Conservation (phyloP, 2,888 invertebrate genomes). For the Drosophila cognata region DNA sequence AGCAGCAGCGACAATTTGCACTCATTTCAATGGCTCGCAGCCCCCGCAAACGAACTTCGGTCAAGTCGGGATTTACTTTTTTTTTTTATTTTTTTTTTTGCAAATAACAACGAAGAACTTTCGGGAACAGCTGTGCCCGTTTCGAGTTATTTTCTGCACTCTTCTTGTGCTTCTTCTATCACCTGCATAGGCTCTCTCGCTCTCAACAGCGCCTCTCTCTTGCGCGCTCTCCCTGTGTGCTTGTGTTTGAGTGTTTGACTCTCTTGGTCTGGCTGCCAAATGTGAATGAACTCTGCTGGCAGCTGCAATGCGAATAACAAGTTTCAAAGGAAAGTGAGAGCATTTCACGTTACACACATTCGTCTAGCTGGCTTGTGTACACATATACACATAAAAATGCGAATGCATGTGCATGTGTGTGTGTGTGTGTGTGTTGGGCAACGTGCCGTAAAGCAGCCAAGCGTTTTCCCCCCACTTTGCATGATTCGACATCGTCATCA, state of each 20-base stretch:
- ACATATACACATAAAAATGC: not conserved
- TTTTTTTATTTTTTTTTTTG: slow-evolving; percentile 1
- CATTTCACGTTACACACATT: slow-evolving; percentile 67
- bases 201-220: slow-evolving; percentile 13
- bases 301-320: slow-evolving; percentile 81
- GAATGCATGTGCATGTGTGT: slow-evolving; percentile 16
- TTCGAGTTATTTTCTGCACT: slow-evolving; percentile 31
- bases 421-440: slow-evolving; percentile 36
- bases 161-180: slow-evolving; percentile 25
- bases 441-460: slow-evolving; percentile 46
- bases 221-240: slow-evolving; percentile 11
- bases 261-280: slow-evolving; percentile 62
- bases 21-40: slow-evolving; percentile 70
- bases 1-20: slow-evolving; percentile 60
- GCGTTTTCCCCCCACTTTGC: slow-evolving; percentile 24
- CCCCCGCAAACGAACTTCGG: slow-evolving; percentile 47
- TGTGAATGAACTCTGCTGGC: slow-evolving; percentile 80
- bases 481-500: slow-evolving; percentile 41
- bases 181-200: slow-evolving; percentile 45
- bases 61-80: slow-evolving; percentile 49
- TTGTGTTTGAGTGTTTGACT: slow-evolving; percentile 3
- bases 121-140: slow-evolving; percentile 77
- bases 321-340: slow-evolving; percentile 85
- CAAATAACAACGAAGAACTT: slow-evolving; percentile 56
- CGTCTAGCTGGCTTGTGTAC: slow-evolving; percentile 28